These are phyloP conservation scores for Formica selysi DNA, from an alignment of 1,140 invertebrate genomes.

Conservation along the genomic window DNA sequence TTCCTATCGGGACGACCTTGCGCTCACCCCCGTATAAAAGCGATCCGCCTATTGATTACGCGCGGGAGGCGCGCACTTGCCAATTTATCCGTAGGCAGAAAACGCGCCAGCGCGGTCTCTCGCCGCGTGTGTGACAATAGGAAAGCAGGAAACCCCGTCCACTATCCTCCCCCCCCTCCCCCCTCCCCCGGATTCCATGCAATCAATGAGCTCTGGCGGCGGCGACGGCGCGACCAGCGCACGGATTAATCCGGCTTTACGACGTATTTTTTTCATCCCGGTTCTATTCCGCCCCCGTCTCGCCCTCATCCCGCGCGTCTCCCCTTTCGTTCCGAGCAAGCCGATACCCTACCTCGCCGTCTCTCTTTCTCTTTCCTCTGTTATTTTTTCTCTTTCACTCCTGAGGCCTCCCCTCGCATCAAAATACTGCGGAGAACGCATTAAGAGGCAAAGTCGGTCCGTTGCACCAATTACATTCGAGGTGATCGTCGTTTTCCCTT, in stretches of 20 bases:
- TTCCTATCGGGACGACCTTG: slow-evolving; percentile 67
- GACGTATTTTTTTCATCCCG: slow-evolving; percentile 67
- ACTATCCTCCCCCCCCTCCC: background rate
- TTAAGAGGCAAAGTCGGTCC: slow-evolving; percentile 62
- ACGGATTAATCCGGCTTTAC: slow-evolving; percentile 73
- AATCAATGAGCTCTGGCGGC: slow-evolving; percentile 78
- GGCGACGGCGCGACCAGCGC: slow-evolving; percentile 54
- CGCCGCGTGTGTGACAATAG: slow-evolving; percentile 73
- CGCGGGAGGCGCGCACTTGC: slow-evolving; percentile 75
- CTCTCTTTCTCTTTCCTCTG: background rate
- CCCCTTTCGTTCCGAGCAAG: background rate
- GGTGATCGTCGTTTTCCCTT: slow-evolving; percentile 54
- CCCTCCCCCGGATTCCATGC: slow-evolving; percentile 70
- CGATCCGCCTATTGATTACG: slow-evolving; percentile 79
- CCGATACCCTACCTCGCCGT: slow-evolving; percentile 21
- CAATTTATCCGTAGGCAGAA: slow-evolving; percentile 79
- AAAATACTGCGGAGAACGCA: slow-evolving; percentile 54
- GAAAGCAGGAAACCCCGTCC: slow-evolving; percentile 75
- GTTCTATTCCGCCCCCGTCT: slow-evolving; percentile 21
- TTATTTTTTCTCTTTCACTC: background rate
- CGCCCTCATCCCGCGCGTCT: background rate
- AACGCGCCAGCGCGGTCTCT: slow-evolving; percentile 66
- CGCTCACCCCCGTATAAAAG: slow-evolving; percentile 69
- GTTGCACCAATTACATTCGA: slow-evolving; percentile 65
- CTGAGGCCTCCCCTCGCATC: slow-evolving; percentile 8